Conservation (phyloP, 2,113 vertebrate genomes). For the Oxyura jamaicensis region DNA sequence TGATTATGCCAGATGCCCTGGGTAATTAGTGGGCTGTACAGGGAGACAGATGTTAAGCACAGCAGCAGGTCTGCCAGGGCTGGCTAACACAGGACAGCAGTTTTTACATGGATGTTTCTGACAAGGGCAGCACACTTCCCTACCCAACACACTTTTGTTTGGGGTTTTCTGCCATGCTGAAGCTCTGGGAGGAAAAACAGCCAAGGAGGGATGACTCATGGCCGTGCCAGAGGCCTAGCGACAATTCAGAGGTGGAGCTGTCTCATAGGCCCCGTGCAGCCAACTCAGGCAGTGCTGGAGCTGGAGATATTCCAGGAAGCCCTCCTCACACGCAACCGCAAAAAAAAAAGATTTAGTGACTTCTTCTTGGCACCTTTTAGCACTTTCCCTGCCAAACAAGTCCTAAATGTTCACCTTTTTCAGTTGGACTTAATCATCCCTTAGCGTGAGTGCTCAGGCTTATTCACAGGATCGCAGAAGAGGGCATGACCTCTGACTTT, state of each 20-base stretch:
- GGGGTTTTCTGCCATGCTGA: neutral
- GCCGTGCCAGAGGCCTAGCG: neutral
- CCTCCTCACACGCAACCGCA: neutral
- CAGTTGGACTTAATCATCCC: neutral
- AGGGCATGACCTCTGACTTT: neutral
- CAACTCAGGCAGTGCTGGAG: neutral
- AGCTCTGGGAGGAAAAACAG: neutral
- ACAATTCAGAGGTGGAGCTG: slow-evolving; percentile 7
- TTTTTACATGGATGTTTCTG: neutral
- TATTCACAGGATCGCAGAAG: accelerated
- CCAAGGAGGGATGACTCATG: neutral
- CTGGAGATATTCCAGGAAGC: neutral
- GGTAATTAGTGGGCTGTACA: neutral
- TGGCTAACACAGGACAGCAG: neutral
- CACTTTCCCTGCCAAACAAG: neutral
- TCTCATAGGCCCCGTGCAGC: neutral
- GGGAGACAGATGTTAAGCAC: neutral
- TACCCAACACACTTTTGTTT: neutral
- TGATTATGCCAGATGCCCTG: neutral
- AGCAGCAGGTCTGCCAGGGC: neutral
- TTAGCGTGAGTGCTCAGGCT: neutral
- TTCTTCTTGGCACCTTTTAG: neutral
- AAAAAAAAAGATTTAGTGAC: neutral
- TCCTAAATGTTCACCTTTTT: neutral
- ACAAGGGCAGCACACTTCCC: neutral